A percentile compares a stretch with the other conserved stretches of the same genome.
phyloP scores from a whole-genome alignment of 1,140 invertebrate genomes.

The Bombus difficillimus region DNA sequence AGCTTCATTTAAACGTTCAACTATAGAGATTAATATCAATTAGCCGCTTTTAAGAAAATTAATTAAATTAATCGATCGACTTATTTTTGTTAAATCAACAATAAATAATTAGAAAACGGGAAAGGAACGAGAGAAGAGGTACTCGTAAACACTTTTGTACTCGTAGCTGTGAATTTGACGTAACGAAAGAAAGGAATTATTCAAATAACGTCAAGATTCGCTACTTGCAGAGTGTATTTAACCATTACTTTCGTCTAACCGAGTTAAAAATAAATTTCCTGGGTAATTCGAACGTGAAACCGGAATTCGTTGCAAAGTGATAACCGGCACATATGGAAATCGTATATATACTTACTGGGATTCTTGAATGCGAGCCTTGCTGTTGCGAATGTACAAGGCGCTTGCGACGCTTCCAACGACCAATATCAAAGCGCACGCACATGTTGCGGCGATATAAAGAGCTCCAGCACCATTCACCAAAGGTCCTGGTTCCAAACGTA shows the following conservation, averaged over 20 bases:
- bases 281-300: neutral
- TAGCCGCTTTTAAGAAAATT: no score
- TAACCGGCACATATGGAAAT: neutral
- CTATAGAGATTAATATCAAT: neutral
- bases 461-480: constrained; percentile 86
- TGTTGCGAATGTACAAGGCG: constrained; percentile 89
- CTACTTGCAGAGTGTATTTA: no score
- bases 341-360: constrained; percentile 86
- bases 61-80: neutral
- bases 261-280: neutral
- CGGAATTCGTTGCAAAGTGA: neutral
- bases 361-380: constrained; percentile 89
- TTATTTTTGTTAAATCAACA: neutral
- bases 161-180: neutral
- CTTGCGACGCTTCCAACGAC: constrained; percentile 88
- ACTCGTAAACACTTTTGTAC: neutral
- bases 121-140: neutral
- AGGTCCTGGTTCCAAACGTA: constrained; percentile 85
- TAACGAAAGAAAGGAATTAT: neutral
- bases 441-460: constrained; percentile 91
- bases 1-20: neutral
- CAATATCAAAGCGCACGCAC: constrained; percentile 89
- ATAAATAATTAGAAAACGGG: neutral
- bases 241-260: no score
- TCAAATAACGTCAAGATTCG: neutral